phyloP scores from a whole-genome alignment of 2,113 vertebrate genomes.

The Caranx ignobilis region DNA sequence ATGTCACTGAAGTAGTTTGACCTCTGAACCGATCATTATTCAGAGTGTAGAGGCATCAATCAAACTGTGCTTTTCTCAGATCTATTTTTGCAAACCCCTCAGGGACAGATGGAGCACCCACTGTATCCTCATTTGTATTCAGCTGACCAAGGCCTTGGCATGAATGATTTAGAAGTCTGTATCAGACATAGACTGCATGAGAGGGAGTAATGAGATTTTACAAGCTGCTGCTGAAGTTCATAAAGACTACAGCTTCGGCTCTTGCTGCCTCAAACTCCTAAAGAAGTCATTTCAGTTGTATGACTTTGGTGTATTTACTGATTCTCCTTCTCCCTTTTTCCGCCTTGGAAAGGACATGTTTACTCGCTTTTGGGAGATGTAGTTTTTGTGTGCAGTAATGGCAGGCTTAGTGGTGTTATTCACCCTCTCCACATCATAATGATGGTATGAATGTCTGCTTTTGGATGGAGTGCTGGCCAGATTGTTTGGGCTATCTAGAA shows the following conservation, averaged over 20 bases:
- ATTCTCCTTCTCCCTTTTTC: conserved; percentile 87
- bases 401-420: conserved; percentile 82
- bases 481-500: conserved; percentile 95
- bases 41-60: conserved; percentile 93
- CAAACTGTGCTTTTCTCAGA: conserved; percentile 81
- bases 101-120: conserved; percentile 72
- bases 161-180: conserved; percentile 81
- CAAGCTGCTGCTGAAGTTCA: conserved; percentile 59
- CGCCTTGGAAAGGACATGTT: conserved; percentile 89
- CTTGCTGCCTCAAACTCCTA: conserved; percentile 40
- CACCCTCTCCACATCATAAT: conserved; percentile 81
- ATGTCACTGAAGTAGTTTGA: conserved; percentile 94
- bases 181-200: conserved; percentile 54
- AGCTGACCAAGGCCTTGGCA: conserved; percentile 81
- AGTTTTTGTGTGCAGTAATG: conserved; percentile 87
- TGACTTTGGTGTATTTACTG: conserved; percentile 95
- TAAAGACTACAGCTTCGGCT: conserved; percentile 38
- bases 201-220: conserved; percentile 52
- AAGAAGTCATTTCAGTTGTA: conserved; percentile 89
- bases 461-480: conserved; percentile 92
- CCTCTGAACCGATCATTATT: conserved; percentile 96
- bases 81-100: conserved; percentile 76
- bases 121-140: conserved; percentile 83
- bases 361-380: conserved; percentile 90
- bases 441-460: conserved; percentile 93